These are phyloP conservation scores for Odontophorus gujanensis DNA, from an alignment of 2,113 vertebrate species.

Conservation along the genomic window DNA sequence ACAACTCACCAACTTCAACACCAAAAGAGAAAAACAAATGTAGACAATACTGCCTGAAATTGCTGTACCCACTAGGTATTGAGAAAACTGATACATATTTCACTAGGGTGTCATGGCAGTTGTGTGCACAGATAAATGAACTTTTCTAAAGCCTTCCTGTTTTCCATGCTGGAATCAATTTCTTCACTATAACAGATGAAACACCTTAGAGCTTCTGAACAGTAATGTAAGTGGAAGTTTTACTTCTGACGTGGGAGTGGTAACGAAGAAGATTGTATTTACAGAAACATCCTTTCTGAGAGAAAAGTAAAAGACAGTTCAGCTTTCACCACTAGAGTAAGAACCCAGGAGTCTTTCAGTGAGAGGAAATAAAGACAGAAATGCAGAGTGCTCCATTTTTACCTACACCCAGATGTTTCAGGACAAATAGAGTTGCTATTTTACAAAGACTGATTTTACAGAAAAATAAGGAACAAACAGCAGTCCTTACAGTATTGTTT, in stretches of 20 bases:
- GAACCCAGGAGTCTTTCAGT: not conserved
- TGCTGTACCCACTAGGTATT: not conserved
- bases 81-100: not conserved
- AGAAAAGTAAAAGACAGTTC: not conserved
- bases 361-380: not conserved
- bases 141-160: not conserved
- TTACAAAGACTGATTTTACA: not conserved
- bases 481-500: not conserved
- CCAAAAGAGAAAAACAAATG: not conserved
- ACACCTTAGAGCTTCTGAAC: not conserved
- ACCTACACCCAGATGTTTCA: not conserved
- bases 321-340: not conserved
- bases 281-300: not conserved
- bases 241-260: not conserved
- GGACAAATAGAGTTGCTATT: not conserved
- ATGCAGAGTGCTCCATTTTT: not conserved
- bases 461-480: not conserved
- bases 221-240: not conserved
- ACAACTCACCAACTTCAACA: not conserved
- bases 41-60: not conserved
- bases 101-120: accelerated
- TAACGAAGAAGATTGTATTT: not conserved
- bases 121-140: not conserved
- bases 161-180: not conserved
- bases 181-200: not conserved